A percentile compares a stretch with the other conserved stretches of the same genome.
Conservation (phyloP, 1,140 invertebrate species). For the Trichomalopsis sarcophagae region DNA sequence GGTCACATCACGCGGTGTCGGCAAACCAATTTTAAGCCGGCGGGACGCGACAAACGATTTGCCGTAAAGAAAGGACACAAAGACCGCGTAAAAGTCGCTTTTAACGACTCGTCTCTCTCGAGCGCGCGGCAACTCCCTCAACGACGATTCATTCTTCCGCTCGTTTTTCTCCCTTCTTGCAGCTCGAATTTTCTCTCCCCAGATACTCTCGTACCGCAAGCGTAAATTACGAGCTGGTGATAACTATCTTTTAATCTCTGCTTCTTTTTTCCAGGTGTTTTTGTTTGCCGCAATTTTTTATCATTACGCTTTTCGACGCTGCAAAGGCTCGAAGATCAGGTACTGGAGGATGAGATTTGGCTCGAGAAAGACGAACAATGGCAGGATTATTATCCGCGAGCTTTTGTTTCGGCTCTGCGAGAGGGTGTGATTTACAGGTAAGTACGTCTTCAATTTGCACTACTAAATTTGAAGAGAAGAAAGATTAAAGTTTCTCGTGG, state of each 20-base stretch:
- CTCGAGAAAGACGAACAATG: not conserved
- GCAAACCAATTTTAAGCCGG: not conserved
- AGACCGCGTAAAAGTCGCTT: conserved; percentile 2
- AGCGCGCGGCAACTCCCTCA: not conserved
- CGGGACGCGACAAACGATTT: not conserved
- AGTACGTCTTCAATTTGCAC: not conserved
- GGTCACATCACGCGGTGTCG: not conserved
- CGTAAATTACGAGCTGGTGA: not conserved
- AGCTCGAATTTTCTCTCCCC: not conserved
- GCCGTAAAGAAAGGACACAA: not conserved
- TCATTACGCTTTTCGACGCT: not conserved
- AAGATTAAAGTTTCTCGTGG: not conserved
- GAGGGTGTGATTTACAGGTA: no score
- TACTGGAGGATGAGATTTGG: not conserved
- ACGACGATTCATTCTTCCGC: not conserved
- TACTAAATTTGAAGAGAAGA: not conserved
- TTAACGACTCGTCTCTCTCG: not conserved
- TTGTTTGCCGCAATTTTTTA: not conserved
- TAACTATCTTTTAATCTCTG: conserved; percentile 15
- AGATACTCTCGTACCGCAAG: no score
- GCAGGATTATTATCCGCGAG: not conserved
- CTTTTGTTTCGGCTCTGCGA: not conserved
- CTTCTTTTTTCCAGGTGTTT: not conserved
- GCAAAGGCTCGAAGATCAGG: not conserved
- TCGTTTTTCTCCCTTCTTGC: not conserved